A percentile compares a stretch with the other conserved stretches of the same genome.
phyloP scores from a whole-genome alignment of 2,888 invertebrate species.

The Hypselothyrea guttata region DNA sequence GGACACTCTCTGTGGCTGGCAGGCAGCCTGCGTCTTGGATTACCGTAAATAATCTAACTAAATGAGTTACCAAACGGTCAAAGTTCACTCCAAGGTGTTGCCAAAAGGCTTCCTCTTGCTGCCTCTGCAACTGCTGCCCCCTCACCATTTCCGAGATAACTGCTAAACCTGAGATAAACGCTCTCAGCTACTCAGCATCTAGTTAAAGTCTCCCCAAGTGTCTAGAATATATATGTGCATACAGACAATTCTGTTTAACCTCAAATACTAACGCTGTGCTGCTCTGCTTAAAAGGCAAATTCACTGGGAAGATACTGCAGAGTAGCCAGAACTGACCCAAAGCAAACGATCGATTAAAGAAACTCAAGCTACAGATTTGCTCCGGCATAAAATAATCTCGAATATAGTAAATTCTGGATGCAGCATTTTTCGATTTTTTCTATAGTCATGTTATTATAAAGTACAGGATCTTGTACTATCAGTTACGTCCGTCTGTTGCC shows the following conservation, averaged over 20 bases:
- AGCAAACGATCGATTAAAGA: conserved; percentile 1
- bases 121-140: neutral
- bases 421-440: no score
- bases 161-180: no score
- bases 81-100: conserved; percentile 72
- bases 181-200: no score
- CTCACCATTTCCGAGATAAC: neutral
- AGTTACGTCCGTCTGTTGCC: no score
- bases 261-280: conserved; percentile 1
- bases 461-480: no score
- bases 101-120: conserved; percentile 30
- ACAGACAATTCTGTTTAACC: no score
- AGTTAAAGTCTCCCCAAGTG: neutral
- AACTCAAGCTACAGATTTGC: no score
- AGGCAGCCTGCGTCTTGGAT: conserved; percentile 62
- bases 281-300: conserved; percentile 46
- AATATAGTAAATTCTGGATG: no score
- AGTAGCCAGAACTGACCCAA: conserved; percentile 41
- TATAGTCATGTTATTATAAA: no score
- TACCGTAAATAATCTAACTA: conserved; percentile 75
- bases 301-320: conserved; percentile 28
- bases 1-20: conserved; percentile 26
- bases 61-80: conserved; percentile 75
- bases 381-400: no score
- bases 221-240: conserved; percentile 23